Evolutionary conservation across 2,888 invertebrate species (phyloP).

Genomic region (Caenorhabditis sinica): DNA sequence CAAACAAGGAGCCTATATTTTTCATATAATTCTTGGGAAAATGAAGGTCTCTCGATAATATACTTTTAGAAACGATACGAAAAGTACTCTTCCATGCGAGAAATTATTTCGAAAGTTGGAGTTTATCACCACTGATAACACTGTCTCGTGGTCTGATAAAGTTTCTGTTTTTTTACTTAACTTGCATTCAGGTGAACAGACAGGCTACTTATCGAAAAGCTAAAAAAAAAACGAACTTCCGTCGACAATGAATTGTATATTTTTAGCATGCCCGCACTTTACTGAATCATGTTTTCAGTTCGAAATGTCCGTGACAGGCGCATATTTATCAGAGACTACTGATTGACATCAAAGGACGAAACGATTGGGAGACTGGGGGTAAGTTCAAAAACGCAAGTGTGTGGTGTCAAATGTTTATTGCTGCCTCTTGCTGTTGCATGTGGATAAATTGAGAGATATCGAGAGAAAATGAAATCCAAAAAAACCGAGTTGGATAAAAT

Average conservation of each 20-base stretch:
- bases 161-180: slow-evolving; percentile 24
- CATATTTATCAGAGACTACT: slow-evolving; percentile 29
- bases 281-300: slow-evolving; percentile 4
- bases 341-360: slow-evolving; percentile 27
- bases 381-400: slow-evolving; percentile 36
- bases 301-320: slow-evolving; percentile 33
- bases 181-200: not conserved
- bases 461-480: slow-evolving; percentile 7
- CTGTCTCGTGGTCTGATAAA: slow-evolving; percentile 28
- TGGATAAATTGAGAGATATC: slow-evolving; percentile 3
- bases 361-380: not conserved
- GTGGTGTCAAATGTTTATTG: slow-evolving; percentile 55
- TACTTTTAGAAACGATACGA: not conserved
- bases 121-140: slow-evolving; percentile 31
- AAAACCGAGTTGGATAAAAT: slow-evolving; percentile 16
- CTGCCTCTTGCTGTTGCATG: not conserved
- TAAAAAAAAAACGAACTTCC: not conserved
- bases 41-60: not conserved
- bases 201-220: not conserved
- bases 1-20: not conserved
- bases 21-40: not conserved
- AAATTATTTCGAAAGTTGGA: not conserved
- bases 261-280: slow-evolving; percentile 14
- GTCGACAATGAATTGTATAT: not conserved
- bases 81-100: not conserved